Base-by-base conservation (phyloP, 2,113 vertebrate genomes). In the Tetrax tetrax region DNA sequence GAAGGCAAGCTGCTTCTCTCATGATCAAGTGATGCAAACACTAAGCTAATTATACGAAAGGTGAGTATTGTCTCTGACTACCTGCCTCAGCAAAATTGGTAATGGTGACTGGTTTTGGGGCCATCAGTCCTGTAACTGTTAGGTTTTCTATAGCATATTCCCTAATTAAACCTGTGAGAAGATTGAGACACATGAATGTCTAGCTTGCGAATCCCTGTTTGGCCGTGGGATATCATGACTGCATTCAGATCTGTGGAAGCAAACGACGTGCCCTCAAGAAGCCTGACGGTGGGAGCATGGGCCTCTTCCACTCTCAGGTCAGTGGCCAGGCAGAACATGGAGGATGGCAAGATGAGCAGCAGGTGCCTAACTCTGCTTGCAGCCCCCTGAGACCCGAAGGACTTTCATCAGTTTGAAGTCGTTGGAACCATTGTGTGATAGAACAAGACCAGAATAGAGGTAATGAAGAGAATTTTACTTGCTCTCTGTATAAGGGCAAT, bases 231-330 rank as follows among this genome's bases (percentile, higher is more conserved):
- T 59, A 50, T 12, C 14, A 24, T 6, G 41, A 24, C 21, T 64
- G 15, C 51, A 15, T 56, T 77, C 31, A 59, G 29, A 43, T 24
- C 4, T n/a, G 15, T 50, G n/a, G 51, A 76, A 82, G 28, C 2
- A 2, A n/a, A 28, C 0, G 1, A 14, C 29, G 25, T 0, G 0
- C 4, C 14, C 23, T 66, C 0, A 3, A 47, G 57, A 47, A 65
- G 15, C 7, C 57, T 25, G 10, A 27, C 2, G 20, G 1, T 14
- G 16, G 2, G 5, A 37, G 25, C 7, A 3, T 10, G 15, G 33
- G 4, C 6, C 4, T 71, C 24, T 82, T 13, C 3, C 11, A 10
- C 4, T 23, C 37, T 85, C 27, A 14, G 13, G 14, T 14, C 27
- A 57, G 19, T 11, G 21, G 31, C 37, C n/a, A 43, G 35, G 25